A percentile compares a stretch with the other conserved stretches of the same genome.
Conservation (phyloP, 1,140 invertebrate genomes). For the Cotesia glomerata region DNA sequence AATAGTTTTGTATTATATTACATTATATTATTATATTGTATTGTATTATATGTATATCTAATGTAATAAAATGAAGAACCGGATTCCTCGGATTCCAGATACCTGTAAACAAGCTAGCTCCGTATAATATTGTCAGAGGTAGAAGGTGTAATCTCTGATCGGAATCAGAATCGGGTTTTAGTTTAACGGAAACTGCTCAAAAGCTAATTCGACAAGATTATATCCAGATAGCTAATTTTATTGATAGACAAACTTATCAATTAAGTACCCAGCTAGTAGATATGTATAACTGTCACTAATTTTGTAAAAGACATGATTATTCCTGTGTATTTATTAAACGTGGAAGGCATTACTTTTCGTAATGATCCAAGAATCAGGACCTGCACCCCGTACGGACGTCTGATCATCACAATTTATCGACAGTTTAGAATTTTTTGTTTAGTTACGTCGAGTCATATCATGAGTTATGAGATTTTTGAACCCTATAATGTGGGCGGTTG, state of each 20-base stretch:
- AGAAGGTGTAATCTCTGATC: slow-evolving; percentile 24
- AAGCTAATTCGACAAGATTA: slow-evolving; percentile 20
- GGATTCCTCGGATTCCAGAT: slow-evolving; percentile 23
- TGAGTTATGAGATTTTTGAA: too few relatives aligned
- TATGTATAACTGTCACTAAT: not conserved
- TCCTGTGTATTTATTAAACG: too few relatives aligned
- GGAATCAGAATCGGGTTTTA: not conserved
- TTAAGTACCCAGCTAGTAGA: not conserved
- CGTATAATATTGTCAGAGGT: not conserved
- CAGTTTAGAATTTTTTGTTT: too few relatives aligned
- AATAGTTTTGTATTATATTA: too few relatives aligned
- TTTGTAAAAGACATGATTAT: not conserved
- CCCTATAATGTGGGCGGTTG: too few relatives aligned
- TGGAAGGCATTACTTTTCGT: too few relatives aligned
- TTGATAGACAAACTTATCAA: slow-evolving; percentile 19
- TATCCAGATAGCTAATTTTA: slow-evolving; percentile 24
- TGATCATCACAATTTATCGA: too few relatives aligned
- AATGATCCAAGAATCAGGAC: too few relatives aligned
- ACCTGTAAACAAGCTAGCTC: slow-evolving; percentile 24
- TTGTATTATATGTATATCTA: not conserved
- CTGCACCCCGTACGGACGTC: too few relatives aligned
- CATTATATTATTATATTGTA: not conserved
- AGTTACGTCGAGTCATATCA: too few relatives aligned
- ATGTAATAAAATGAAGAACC: not conserved
- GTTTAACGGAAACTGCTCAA: not conserved